These are phyloP conservation scores for Copidosoma aretas DNA, from an alignment of 2,888 invertebrate species.

Conservation along the genomic window DNA sequence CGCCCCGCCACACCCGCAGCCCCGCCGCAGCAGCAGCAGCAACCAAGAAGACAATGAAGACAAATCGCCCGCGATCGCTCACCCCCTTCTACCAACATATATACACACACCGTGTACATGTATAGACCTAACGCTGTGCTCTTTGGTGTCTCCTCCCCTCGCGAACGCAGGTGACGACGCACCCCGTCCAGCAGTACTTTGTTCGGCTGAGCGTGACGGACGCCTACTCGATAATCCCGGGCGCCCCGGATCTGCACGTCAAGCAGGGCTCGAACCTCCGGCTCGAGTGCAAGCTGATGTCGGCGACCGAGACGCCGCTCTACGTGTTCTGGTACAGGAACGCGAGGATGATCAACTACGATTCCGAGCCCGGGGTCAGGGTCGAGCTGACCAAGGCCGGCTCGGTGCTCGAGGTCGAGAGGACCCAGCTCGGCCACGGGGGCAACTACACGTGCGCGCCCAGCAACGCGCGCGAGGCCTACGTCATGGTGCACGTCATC, in stretches of 20 bases:
- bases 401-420: conserved; percentile 56
- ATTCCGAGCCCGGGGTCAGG: conserved; percentile 59
- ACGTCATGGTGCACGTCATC: conserved; percentile 58
- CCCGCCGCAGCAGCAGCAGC: not conserved
- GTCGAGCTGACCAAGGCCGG: conserved; percentile 56
- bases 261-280: conserved; percentile 59
- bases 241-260: conserved; percentile 59
- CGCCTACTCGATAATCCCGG: conserved; percentile 59
- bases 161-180: conserved; percentile 54
- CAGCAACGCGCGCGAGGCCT: conserved; percentile 56
- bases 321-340: conserved; percentile 61
- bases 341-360: conserved; percentile 60
- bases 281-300: conserved; percentile 57
- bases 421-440: conserved; percentile 56
- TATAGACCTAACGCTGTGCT: no score
- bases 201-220: conserved; percentile 56
- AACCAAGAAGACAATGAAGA: no score
- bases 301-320: conserved; percentile 56
- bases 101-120: no score
- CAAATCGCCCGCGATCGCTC: no score
- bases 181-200: conserved; percentile 57
- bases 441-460: conserved; percentile 60
- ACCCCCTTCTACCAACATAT: no score
- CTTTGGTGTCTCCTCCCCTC: no score
- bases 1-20: not conserved